Evolutionary conservation across 1,140 invertebrate species (phyloP).

Genomic region (Phthorimaea operculella): DNA sequence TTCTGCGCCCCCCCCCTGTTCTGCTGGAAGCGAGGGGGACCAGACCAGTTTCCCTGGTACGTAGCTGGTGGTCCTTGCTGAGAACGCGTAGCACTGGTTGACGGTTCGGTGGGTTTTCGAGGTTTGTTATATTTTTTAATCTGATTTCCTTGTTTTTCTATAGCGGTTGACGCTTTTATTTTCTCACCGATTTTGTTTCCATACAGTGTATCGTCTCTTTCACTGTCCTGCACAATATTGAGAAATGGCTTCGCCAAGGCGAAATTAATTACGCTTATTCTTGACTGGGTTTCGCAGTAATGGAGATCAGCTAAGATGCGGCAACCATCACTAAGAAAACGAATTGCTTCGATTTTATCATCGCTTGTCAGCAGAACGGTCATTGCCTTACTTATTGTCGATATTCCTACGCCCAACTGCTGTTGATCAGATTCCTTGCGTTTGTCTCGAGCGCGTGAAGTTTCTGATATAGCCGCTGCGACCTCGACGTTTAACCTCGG

Average conservation of each 20-base stretch:
- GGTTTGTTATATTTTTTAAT: not conserved
- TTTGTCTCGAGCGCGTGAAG: conserved; percentile 17
- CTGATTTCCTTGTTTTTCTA: too few species aligned
- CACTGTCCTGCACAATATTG: too few species aligned
- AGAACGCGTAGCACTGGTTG: not conserved
- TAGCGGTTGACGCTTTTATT: too few species aligned
- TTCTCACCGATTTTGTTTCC: too few species aligned
- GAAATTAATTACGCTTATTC: not conserved
- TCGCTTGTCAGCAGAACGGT: not conserved
- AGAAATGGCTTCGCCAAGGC: not conserved
- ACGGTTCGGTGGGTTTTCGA: not conserved
- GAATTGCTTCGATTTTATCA: not conserved
- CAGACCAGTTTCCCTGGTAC: too few species aligned
- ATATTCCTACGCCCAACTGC: conserved; percentile 17
- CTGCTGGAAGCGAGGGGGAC: too few species aligned
- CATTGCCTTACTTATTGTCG: conserved; percentile 15
- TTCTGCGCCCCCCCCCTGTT: too few species aligned
- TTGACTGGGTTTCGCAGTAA: not conserved
- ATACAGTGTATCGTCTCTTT: too few species aligned
- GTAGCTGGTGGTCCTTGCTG: not conserved
- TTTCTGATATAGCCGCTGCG: conserved; percentile 17
- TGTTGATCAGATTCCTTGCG: conserved; percentile 16
- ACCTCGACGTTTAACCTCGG: conserved; percentile 22
- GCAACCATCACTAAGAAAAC: not conserved
- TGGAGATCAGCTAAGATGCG: not conserved